A percentile compares a stretch with the other conserved stretches of the same genome.
Conservation (phyloP, 1,140 invertebrate genomes). For the Portunus trituberculatus region DNA sequence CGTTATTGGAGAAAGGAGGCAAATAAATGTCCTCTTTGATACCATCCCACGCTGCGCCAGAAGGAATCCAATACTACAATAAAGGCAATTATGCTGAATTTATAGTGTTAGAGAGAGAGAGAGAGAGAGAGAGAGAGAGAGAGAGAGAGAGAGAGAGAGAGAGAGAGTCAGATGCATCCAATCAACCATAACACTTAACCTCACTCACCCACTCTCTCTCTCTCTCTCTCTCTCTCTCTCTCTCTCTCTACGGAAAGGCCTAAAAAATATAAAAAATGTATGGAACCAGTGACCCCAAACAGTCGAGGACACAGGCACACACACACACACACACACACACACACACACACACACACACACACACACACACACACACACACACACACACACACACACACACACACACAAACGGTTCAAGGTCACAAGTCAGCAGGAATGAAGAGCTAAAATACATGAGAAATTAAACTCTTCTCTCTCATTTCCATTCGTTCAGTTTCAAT, state of each 20-base stretch:
- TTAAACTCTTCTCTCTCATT: too few relatives aligned
- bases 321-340: not conserved
- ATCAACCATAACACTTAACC: not conserved
- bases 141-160: not conserved
- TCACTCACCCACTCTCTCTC: too few relatives aligned
- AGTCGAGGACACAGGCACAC: not conserved
- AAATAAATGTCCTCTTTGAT: slow-evolving; percentile 23
- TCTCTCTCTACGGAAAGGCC: too few relatives aligned
- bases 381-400: too few relatives aligned
- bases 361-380: too few relatives aligned
- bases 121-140: not conserved
- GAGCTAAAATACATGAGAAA: too few relatives aligned
- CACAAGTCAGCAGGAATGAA: too few relatives aligned
- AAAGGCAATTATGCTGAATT: not conserved
- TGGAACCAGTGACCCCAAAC: not conserved
- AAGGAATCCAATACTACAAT: slow-evolving; percentile 1
- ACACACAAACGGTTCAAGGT: too few relatives aligned
- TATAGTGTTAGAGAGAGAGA: not conserved
- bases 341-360: not conserved
- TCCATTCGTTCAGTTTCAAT: too few relatives aligned
- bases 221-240: too few relatives aligned
- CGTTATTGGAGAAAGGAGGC: not conserved
- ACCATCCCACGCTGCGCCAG: not conserved
- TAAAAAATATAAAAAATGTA: too few relatives aligned
- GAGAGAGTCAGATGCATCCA: not conserved